Base-by-base conservation (phyloP, 2,888 invertebrate species). In the Seladonia tumulorum region DNA sequence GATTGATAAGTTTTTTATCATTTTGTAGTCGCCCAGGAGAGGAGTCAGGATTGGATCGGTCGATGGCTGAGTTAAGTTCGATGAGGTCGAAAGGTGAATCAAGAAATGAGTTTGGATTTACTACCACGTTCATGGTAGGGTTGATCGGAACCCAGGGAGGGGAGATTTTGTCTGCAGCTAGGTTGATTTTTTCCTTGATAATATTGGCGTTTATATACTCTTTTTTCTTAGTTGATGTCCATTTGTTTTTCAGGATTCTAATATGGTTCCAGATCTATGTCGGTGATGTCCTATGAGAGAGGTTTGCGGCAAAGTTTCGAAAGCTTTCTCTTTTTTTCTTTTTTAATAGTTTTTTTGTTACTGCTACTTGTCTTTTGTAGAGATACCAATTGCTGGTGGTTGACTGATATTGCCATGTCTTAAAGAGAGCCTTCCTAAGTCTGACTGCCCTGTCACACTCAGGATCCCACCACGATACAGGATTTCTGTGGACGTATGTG, bases 391-490 rank as follows among this genome's bases (percentile, higher is more conserved):
- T 47, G 0, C 2, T 8, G 18, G 18, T 5, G 29, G 3, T 25
- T 12, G 18, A 2, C 2, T 2, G 2, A 35, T 63, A 25, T 47
- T 63, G 29, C 73, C 39, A 79, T 18, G 22, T 49, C 14, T 47
- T 63, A 4, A 73, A 63, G 0, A 5, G 2, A 3, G 66, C 73
- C 14, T 73, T 79, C 16, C 80, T 75, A 0, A 53, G 45, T 8
- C 80, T 39, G 7, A 75, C 14, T 0, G 4, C 3, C 22, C 42
- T 75, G 5, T 75, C 53, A 22, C 68, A 80, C 12, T 68, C 75
- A 0, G n/a, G 10, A 8, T 72, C 47, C 80, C 80, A 80, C 80
- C 53, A 80, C 22, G 68, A 3, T 0, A 70, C 68, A 7, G 80
- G 80, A 42, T 75, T 80, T 10, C 80, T 53, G n/a, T 75, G 29